Evolutionary conservation across 2,888 invertebrate species (phyloP).

Genomic region (Metalampra italica): DNA sequence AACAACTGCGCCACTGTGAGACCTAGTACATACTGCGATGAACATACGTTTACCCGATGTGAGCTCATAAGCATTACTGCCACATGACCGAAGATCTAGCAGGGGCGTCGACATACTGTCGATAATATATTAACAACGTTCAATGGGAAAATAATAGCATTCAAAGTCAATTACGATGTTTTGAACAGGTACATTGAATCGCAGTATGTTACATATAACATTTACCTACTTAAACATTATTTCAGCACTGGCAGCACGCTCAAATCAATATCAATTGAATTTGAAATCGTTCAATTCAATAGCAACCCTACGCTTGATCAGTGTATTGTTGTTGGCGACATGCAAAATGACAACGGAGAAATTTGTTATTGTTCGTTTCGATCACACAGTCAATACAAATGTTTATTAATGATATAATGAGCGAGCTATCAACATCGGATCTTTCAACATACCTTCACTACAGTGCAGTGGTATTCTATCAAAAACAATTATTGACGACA

Average conservation of each 20-base stretch:
- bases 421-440: slow-evolving; percentile 32
- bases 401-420: slow-evolving; percentile 40
- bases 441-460: slow-evolving; percentile 28
- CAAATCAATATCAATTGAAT: neutral
- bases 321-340: slow-evolving; percentile 6
- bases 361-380: slow-evolving; percentile 40
- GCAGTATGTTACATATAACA: too few relatives aligned
- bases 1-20: too few relatives aligned
- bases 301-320: slow-evolving; percentile 5
- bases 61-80: too few relatives aligned
- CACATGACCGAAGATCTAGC: too few relatives aligned
- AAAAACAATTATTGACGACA: neutral
- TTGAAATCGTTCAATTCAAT: neutral
- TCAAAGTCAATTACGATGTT: too few relatives aligned
- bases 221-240: too few relatives aligned
- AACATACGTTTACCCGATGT: too few relatives aligned
- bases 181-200: too few relatives aligned
- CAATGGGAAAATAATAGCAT: too few relatives aligned
- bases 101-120: too few relatives aligned
- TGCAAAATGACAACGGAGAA: slow-evolving; percentile 32
- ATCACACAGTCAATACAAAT: slow-evolving; percentile 30
- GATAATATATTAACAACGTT: too few relatives aligned
- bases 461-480: slow-evolving; percentile 18
- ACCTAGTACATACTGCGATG: too few relatives aligned
- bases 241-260: neutral